phyloP scores from a whole-genome alignment of 2,797 vertebrate genomes.

The Potorous gilbertii region DNA sequence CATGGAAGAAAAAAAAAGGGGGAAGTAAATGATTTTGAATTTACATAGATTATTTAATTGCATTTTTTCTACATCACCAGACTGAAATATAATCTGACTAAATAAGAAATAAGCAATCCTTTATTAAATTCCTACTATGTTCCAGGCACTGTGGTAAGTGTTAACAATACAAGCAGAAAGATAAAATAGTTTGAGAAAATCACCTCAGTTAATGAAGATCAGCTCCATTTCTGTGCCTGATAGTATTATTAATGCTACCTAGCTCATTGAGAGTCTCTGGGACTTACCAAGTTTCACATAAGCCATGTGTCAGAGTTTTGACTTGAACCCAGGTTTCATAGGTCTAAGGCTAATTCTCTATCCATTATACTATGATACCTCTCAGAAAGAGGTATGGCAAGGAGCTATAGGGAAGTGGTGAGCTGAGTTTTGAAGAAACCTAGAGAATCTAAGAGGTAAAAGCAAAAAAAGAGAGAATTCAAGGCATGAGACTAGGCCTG shows the following conservation, averaged over 20 bases:
- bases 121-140: neutral
- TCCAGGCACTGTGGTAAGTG: neutral
- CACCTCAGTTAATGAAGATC: neutral
- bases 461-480: neutral
- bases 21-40: neutral
- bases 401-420: neutral
- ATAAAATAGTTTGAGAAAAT: neutral
- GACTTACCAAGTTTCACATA: neutral
- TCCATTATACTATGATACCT: neutral
- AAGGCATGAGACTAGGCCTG: neutral
- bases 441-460: neutral
- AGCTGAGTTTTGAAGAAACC: neutral
- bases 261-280: neutral
- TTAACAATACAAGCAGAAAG: neutral
- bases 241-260: neutral
- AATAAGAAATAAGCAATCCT: neutral
- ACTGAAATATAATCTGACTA: neutral
- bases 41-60: neutral
- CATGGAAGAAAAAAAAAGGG: neutral
- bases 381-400: neutral
- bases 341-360: neutral
- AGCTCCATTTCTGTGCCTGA: neutral
- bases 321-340: neutral
- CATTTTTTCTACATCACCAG: neutral
- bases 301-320: neutral